phyloP scores from a whole-genome alignment of 2,113 vertebrate species.

The Odobenus rosmarus region DNA sequence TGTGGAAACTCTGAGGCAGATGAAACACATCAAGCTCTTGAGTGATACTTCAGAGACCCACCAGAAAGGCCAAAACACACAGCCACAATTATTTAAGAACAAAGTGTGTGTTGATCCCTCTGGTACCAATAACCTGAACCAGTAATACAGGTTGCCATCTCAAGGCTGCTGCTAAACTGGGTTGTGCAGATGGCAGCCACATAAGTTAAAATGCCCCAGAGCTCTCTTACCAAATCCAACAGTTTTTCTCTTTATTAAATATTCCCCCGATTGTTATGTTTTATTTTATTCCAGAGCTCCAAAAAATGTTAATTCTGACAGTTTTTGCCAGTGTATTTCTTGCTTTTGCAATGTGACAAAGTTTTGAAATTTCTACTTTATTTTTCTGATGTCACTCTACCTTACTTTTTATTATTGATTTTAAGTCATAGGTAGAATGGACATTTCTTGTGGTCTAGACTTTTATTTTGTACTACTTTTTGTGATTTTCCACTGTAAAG shows the following conservation, averaged over 20 bases:
- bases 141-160: not conserved
- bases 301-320: not conserved
- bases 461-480: conserved; percentile 14
- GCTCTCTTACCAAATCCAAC: not conserved
- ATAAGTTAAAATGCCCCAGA: not conserved
- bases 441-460: not conserved
- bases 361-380: not conserved
- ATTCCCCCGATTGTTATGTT: not conserved
- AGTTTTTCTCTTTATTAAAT: not conserved
- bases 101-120: not conserved
- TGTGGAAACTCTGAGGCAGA: not conserved
- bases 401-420: not conserved
- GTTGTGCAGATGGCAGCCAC: not conserved
- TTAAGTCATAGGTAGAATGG: not conserved
- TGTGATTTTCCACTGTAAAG: not conserved
- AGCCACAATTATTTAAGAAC: not conserved
- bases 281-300: not conserved
- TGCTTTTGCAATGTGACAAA: not conserved
- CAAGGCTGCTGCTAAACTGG: not conserved
- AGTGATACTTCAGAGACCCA: not conserved
- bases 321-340: not conserved
- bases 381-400: not conserved
- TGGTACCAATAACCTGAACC: not conserved
- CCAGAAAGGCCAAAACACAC: not conserved
- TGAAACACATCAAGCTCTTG: not conserved